Base-by-base conservation (phyloP, 2,113 vertebrate species). In the Sander lucioperca region DNA sequence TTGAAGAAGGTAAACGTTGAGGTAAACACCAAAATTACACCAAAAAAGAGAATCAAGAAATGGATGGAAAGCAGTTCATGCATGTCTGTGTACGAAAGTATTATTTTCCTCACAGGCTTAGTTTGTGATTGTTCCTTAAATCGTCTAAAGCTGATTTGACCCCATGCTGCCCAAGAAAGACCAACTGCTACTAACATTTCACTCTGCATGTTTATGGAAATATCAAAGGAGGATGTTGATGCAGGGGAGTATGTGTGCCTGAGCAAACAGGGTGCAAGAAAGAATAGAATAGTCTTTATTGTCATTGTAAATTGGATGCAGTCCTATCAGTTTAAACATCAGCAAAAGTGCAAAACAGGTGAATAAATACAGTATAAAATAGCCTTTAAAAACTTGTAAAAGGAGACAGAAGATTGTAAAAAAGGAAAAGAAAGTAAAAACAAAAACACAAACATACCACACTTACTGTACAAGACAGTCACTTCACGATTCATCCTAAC, bases 51-150 rank as follows among this genome's bases (percentile, higher is more conserved):
- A 65, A 39, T 39, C 13, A 30, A 57, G 39, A 59, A 68, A 59
- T 30, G 3, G 47, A 68, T 50, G 6, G 45, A 48, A 75, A 77
- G 67, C 14, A 67, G 54, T 62, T 67, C 51, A 69, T 33, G 66
- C 45, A 6, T 56, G 45, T 79, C 47, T 76, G 16, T 65, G 45
- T 18, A 77, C n/a, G 58, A 6, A 79, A 76, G 67, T 69, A 50
- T 74, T 77, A 21, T 74, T 83, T 71, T 69, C 48, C 63, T 75
- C 25, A 61, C 69, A 84, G 45, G 69, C 74, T 84, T 84, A 75
- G 69, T 83, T 83, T 67, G 39, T 78, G 83, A 87, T 82, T 88
- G 76, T 85, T 86, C 77, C 58, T 85, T 82, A 82, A 88, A 86
- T 76, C 84, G 77, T 78, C 64, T 82, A 79, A 86, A 89, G 79